Percentiles rank a stretch among this genome's conserved stretches.
These are phyloP conservation scores for Trachelus iudaicus DNA, from an alignment of 2,888 invertebrate species.

Conservation along the genomic window DNA sequence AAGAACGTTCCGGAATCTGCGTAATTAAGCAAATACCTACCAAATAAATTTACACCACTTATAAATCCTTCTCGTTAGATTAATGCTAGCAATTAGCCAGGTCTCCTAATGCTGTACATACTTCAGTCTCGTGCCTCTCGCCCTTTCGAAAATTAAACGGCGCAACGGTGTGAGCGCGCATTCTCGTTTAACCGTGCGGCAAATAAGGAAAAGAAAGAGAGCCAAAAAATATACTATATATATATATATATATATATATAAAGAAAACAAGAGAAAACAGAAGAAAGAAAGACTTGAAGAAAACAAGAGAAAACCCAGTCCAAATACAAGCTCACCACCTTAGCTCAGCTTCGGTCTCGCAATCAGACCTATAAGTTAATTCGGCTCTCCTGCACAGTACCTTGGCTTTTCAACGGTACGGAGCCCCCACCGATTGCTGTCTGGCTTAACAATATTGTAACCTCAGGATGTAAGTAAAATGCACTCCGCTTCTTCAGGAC, in stretches of 20 bases:
- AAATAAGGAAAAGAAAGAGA: background rate
- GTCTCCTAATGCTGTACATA: slow-evolving; percentile 13
- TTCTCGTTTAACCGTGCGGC: background rate
- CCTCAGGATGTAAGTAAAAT: slow-evolving; percentile 24
- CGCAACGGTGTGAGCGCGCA: background rate
- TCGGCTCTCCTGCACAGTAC: background rate
- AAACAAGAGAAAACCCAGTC: background rate
- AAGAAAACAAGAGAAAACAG: background rate
- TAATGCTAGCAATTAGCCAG: slow-evolving; percentile 56
- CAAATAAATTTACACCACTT: slow-evolving; percentile 56
- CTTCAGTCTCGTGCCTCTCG: background rate
- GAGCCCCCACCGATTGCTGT: background rate
- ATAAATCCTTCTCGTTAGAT: slow-evolving; percentile 58
- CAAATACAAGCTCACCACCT: background rate
- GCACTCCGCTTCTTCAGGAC: slow-evolving; percentile 31
- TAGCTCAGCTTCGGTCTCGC: background rate
- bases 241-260: background rate
- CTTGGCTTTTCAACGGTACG: background rate
- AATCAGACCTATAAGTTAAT: background rate
- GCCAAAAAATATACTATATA: background rate
- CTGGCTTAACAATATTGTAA: slow-evolving; percentile 35
- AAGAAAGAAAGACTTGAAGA: background rate
- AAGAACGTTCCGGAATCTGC: slow-evolving; percentile 46
- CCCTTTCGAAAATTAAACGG: slow-evolving; percentile 4
- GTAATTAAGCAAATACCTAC: slow-evolving; percentile 54